These are phyloP conservation scores for Meriones psammophilus DNA, from an alignment of 2,797 vertebrate genomes.

Conservation along the genomic window DNA sequence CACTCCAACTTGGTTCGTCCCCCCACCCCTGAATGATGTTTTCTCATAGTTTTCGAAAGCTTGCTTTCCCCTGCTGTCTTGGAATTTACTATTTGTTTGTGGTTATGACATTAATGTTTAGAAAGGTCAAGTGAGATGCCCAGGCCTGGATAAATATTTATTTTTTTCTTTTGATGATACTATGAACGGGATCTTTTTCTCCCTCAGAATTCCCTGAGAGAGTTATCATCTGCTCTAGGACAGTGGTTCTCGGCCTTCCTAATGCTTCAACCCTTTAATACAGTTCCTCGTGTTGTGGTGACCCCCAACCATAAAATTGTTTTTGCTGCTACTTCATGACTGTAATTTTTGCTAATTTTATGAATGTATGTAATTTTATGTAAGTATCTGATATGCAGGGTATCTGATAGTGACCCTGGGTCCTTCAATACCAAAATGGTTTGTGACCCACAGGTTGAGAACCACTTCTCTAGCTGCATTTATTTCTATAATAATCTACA, in stretches of 20 bases:
- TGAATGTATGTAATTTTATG: neutral
- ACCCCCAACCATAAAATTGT: neutral
- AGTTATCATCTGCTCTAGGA: constrained; percentile 32
- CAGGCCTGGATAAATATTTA: constrained; percentile 41
- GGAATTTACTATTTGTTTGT: constrained; percentile 72
- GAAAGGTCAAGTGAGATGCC: constrained; percentile 76
- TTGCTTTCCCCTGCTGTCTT: constrained; percentile 64
- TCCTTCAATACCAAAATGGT: neutral
- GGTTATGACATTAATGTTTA: constrained; percentile 67
- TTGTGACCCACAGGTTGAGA: neutral
- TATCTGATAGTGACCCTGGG: neutral
- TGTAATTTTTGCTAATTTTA: neutral
- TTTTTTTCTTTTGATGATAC: constrained; percentile 45
- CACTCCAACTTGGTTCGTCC: constrained; percentile 57
- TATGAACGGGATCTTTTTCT: constrained; percentile 59
- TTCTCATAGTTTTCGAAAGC: constrained; percentile 72
- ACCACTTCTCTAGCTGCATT: neutral
- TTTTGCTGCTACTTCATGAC: neutral
- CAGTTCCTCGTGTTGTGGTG: neutral
- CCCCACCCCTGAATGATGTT: constrained; percentile 56
- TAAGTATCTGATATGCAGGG: neutral
- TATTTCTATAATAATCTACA: constrained; percentile 36
- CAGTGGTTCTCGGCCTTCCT: neutral
- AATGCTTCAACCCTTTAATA: neutral
- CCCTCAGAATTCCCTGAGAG: constrained; percentile 34